Evolutionary conservation across 2,888 invertebrate genomes (phyloP).

Genomic region (Galeopsomyia nigrocyanea): DNA sequence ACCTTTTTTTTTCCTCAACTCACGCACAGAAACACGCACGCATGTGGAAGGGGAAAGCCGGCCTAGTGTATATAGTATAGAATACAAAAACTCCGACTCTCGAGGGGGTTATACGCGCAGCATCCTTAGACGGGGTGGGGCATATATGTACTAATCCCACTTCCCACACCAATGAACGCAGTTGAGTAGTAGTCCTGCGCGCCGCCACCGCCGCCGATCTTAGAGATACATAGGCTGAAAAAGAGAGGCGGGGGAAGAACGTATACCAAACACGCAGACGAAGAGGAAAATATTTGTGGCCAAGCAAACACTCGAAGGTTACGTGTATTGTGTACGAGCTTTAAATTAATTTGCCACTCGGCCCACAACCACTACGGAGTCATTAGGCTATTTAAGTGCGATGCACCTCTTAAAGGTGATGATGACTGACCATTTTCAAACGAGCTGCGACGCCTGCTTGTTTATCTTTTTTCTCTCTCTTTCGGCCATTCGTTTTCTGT

Average conservation of each 20-base stretch:
- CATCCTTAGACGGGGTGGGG: constrained; percentile 62
- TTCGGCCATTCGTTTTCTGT: constrained; percentile 6
- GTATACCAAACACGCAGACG: constrained; percentile 1
- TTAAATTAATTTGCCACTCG: constrained; percentile 42
- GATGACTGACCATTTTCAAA: constrained; percentile 9
- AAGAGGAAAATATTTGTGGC: constrained; percentile 32
- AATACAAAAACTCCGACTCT: constrained; percentile 12
- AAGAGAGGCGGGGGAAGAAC: background rate
- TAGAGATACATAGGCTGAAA: constrained; percentile 5
- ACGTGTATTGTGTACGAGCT: constrained; percentile 27
- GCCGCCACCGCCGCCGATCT: constrained; percentile 15
- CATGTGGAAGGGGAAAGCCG: too few relatives aligned
- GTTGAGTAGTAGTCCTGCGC: background rate
- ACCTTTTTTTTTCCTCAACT: constrained; percentile 19
- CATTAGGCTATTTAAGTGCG: constrained; percentile 36
- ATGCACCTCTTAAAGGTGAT: constrained; percentile 35
- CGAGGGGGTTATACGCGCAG: constrained; percentile 50
- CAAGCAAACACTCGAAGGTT: background rate
- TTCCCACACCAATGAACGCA: constrained; percentile 49
- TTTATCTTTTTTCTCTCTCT: too few relatives aligned
- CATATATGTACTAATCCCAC: constrained; percentile 57
- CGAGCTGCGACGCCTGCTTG: background rate
- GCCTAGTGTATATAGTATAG: too few relatives aligned
- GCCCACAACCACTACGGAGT: constrained; percentile 1
- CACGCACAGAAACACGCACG: too few relatives aligned